Evolutionary conservation across 2,113 vertebrate genomes (phyloP), one percentile per base, ranked within the genome.

Genomic region (Lutjanus erythropterus): DNA sequence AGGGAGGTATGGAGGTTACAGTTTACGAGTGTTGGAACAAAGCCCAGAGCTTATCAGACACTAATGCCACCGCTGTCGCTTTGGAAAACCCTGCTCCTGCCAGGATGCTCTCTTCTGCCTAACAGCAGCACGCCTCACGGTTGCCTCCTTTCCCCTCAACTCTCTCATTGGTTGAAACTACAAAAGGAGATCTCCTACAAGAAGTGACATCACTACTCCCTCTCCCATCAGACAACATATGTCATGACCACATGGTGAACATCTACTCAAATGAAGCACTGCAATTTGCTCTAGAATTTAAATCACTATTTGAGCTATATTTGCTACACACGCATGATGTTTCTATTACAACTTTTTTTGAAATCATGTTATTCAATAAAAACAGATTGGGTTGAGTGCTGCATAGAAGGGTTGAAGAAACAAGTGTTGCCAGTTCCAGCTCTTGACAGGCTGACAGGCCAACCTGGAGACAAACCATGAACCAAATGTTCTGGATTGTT

Each of bases 51-150:
- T 88, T 77, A 88, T 83, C 47, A 60, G 75, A 73, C 78, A 52
- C 75, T 86, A 86, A 88, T 77, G 70, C 74, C 67, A 72, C 84
- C 39, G 10, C 19, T 35, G 47, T 81, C 49, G 11, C 80, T 88
- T 68, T 86, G 65, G 82, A 79, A 81, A 89, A 73, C 64, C 73
- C 77, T 60, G 53, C 78, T 81, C 72, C 82, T 87, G 85, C 88
- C 90, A 90, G 81, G 65, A 65, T 49, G 21, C 85, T 76, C 67
- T 89, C 80, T 87, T 93, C 90, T 92, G 90, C 90, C 90, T 85
- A 78, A 89, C 87, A 93, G 89, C 86, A 91, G 90, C 71, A 16
- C 2, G 39, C 83, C 87, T 85, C 87, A 73, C 6, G 0, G 79
- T 62, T 61, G 42, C 79, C 76, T 87, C 69, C 64, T 83, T 77